These are phyloP conservation scores for Oligia fasciuncula DNA, from an alignment of 2,888 invertebrate genomes.

Conservation along the genomic window DNA sequence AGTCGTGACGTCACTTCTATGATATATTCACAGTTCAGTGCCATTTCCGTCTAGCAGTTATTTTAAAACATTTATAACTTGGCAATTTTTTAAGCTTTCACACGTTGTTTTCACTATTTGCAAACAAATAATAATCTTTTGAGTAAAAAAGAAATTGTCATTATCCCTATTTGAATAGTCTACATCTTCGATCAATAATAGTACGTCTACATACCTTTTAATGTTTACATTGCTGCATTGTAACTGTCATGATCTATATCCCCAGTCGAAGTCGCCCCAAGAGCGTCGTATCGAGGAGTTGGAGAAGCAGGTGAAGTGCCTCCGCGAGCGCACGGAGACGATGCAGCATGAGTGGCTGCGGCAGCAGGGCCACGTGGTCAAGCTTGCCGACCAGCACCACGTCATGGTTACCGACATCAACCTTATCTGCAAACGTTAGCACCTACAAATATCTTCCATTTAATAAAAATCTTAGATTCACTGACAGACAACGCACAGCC, in stretches of 20 bases:
- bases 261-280: constrained; percentile 86
- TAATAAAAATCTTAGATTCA: background rate
- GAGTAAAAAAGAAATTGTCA: background rate
- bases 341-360: constrained; percentile 94
- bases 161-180: background rate
- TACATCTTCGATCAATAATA: too few species aligned
- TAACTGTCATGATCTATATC: background rate
- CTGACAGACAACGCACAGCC: background rate
- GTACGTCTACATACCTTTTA: too few species aligned
- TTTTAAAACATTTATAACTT: too few species aligned
- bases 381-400: constrained; percentile 92
- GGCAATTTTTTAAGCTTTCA: too few species aligned
- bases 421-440: constrained; percentile 93
- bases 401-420: constrained; percentile 92
- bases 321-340: constrained; percentile 91
- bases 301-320: constrained; percentile 91
- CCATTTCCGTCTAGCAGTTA: too few species aligned
- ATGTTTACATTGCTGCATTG: background rate
- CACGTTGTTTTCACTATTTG: background rate
- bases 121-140: background rate
- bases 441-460: background rate
- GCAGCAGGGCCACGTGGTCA: constrained; percentile 93
- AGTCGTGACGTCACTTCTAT: too few species aligned
- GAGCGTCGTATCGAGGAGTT: constrained; percentile 91
- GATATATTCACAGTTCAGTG: too few species aligned